These are phyloP conservation scores for Poeciliopsis turrubarensis DNA, from an alignment of 2,113 vertebrate species.

Conservation along the genomic window DNA sequence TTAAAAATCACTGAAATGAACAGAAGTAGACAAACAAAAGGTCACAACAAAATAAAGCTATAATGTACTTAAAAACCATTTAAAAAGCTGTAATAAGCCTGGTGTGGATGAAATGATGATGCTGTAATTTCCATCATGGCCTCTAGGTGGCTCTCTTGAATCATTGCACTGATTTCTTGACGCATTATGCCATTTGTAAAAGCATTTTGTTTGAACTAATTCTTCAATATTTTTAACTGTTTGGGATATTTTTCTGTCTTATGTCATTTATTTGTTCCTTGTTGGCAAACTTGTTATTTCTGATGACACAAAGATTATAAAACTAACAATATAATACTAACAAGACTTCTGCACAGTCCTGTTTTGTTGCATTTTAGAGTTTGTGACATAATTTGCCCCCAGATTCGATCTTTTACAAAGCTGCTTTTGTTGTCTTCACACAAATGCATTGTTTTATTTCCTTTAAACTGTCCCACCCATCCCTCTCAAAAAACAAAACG, in stretches of 20 bases:
- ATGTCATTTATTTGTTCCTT: constrained; percentile 1
- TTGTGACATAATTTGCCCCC: constrained; percentile 1
- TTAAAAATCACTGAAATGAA: no score
- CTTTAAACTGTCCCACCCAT: background rate
- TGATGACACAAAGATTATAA: constrained; percentile 8
- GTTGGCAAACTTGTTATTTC: constrained; percentile 1
- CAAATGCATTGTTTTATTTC: constrained; percentile 42
- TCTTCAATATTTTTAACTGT: constrained; percentile 50
- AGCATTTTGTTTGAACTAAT: constrained; percentile 19
- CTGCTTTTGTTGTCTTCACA: constrained; percentile 30
- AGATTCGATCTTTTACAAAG: constrained; percentile 9
- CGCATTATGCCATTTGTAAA: constrained; percentile 33
- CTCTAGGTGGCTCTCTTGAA: constrained; percentile 49
- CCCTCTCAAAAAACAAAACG: no score
- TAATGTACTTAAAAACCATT: no score
- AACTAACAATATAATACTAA: constrained; percentile 16
- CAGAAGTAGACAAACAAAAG: no score
- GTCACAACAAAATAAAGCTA: no score
- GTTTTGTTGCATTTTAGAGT: constrained; percentile 9
- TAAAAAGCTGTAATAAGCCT: no score
- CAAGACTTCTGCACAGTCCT: constrained; percentile 13
- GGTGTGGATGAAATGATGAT: constrained; percentile 14
- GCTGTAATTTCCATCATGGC: constrained; percentile 57
- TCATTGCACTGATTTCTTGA: constrained; percentile 41
- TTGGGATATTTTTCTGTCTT: constrained; percentile 27